These are phyloP conservation scores for Tenthredo livida DNA, from an alignment of 2,888 invertebrate genomes.

Conservation along the genomic window DNA sequence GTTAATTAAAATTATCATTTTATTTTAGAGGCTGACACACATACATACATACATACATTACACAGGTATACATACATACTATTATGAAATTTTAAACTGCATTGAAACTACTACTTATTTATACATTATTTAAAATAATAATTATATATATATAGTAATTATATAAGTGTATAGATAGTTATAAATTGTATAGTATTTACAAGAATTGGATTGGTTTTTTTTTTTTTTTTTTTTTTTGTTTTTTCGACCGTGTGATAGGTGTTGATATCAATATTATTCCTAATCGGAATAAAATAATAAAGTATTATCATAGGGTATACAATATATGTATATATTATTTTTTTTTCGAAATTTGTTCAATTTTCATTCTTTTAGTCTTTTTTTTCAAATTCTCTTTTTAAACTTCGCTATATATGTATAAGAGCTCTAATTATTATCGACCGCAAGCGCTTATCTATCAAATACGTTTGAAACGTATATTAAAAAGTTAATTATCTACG, in stretches of 20 bases:
- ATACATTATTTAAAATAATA: constrained; percentile 5
- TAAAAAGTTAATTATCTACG: neutral
- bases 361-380: neutral
- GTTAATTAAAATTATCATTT: constrained; percentile 10
- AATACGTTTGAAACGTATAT: neutral
- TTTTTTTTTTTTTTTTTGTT: neutral
- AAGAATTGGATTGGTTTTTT: too few species aligned
- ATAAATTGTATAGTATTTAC: neutral
- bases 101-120: neutral
- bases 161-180: neutral
- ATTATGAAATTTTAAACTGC: constrained; percentile 48
- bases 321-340: too few species aligned
- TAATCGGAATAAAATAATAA: neutral
- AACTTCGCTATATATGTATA: neutral
- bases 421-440: neutral
- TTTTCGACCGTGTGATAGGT: neutral
- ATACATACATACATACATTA: neutral
- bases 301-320: neutral
- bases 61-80: neutral
- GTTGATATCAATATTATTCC: constrained; percentile 2
- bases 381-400: neutral
- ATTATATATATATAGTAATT: neutral
- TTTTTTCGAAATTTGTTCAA: neutral
- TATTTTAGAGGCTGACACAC: neutral
- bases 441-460: neutral